Percentiles rank a stretch among this genome's conserved stretches.
Conservation (phyloP, 2,888 invertebrate genomes). For the Drosophila meridiana region DNA sequence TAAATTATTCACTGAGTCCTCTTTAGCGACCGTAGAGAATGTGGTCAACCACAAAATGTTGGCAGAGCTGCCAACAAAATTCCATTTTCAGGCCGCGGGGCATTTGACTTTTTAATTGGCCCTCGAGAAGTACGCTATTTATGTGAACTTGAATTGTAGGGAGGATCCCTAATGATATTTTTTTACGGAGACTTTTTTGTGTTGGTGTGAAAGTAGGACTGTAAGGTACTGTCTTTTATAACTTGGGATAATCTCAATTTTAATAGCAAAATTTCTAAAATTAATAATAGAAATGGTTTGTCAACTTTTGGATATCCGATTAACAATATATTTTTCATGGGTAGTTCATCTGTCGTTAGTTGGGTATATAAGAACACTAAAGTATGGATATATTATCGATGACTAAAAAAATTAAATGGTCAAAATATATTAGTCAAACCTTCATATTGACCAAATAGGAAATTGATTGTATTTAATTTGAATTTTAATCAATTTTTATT, state of each 20-base stretch:
- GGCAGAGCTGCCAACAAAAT: slow-evolving; percentile 21
- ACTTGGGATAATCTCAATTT: neutral
- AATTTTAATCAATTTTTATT: no score
- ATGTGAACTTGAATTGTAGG: neutral
- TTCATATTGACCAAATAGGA: no score
- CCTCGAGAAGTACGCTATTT: slow-evolving; percentile 21
- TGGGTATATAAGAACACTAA: neutral
- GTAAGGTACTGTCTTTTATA: neutral
- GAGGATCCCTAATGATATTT: slow-evolving; percentile 1
- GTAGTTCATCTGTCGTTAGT: neutral
- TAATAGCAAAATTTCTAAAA: neutral
- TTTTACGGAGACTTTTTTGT: neutral
- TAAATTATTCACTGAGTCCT: slow-evolving; percentile 19
- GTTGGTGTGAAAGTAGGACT: neutral
- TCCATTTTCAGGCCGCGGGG: slow-evolving; percentile 12
- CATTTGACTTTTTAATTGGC: slow-evolving; percentile 51
- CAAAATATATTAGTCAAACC: no score
- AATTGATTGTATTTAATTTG: no score
- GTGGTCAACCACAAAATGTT: slow-evolving; percentile 18
- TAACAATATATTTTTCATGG: neutral
- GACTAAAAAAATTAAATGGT: neutral
- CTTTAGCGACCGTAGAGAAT: neutral
- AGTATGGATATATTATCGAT: neutral
- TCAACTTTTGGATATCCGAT: neutral
- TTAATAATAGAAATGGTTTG: neutral